Evolutionary conservation across 2,797 vertebrate species (phyloP), one percentile per base, ranked within the genome.

Genomic region (Steatocranus sp.): DNA sequence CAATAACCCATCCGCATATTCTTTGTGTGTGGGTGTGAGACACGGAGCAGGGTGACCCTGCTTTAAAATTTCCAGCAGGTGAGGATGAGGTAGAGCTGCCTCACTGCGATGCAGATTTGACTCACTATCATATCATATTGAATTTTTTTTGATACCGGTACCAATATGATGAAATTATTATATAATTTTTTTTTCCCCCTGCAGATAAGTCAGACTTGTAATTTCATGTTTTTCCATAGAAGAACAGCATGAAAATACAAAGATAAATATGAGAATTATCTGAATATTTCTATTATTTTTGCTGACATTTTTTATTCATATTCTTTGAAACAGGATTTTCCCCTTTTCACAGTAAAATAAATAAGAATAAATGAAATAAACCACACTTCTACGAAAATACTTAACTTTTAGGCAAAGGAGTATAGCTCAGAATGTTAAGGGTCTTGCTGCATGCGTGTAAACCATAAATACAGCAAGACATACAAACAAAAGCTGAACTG

Each of bases 21-120:
- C 23, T 63, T 36, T 75, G 74, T 41, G 78, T 84, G 87, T 85
- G 79, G 11, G 83, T 76, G 81, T 87, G 78, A 78, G 79, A 46
- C 77, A 50, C 38, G 18, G 82, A 74, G 30, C 80, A 83, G 27
- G 82, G 83, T 88, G 83, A 90, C 83, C 84, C 63, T 83, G 77
- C 61, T 78, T 83, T 84, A 11, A 82, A 76, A 73, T 80, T 78
- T 90, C 53, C 23, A 68, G 38, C 56, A 79, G 86, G 80, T 75
- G 80, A 78, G 63, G 77, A 34, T 58, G 38, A 86, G 70, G 54
- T 10, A 78, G 58, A 38, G 54, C 66, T 49, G 3, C 75, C 25
- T 83, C 8, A 10, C 34, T 75, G n/a, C 76, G 76, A 81, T 81
- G 51, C 75, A 78, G 56, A 78, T 83, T 73, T 53, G 41, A 53